These are phyloP conservation scores for Polydrusus cervinus DNA, from an alignment of 2,888 invertebrate genomes.

Conservation along the genomic window DNA sequence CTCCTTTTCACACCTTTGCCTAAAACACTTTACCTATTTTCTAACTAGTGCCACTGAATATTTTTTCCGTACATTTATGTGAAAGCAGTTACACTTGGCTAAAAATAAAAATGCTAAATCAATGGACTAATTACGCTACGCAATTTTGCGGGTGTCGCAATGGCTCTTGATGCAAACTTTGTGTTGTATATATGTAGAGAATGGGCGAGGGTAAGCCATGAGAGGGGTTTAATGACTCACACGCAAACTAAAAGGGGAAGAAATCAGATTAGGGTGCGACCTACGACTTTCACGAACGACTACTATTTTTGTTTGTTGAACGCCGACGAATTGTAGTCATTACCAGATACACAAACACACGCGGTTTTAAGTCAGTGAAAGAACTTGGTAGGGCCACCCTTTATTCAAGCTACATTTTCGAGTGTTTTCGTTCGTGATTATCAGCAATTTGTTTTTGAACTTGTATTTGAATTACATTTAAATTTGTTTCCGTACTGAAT, in stretches of 20 bases:
- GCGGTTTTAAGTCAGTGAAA: slow-evolving; percentile 62
- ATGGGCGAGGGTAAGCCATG: slow-evolving; percentile 53
- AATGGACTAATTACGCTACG: slow-evolving; percentile 66
- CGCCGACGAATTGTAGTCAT: slow-evolving; percentile 65
- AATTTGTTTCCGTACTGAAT: slow-evolving; percentile 34
- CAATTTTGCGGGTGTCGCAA: slow-evolving; percentile 71
- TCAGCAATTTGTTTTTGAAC: slow-evolving; percentile 39
- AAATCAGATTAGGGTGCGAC: slow-evolving; percentile 71
- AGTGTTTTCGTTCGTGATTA: slow-evolving; percentile 40
- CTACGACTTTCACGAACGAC: slow-evolving; percentile 55
- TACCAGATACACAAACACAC: slow-evolving; percentile 66
- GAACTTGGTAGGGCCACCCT: slow-evolving; percentile 52
- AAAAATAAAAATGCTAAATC: slow-evolving; percentile 29
- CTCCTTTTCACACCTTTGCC: too few relatives aligned
- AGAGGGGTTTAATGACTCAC: slow-evolving; percentile 71
- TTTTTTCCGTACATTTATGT: too few relatives aligned
- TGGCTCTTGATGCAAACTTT: slow-evolving; percentile 68
- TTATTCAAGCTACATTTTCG: slow-evolving; percentile 35
- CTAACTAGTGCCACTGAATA: too few relatives aligned
- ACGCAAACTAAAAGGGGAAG: slow-evolving; percentile 71
- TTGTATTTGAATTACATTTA: slow-evolving; percentile 44
- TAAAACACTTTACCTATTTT: too few relatives aligned
- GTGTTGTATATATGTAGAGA: slow-evolving; percentile 64
- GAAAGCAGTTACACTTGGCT: too few relatives aligned
- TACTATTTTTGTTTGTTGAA: slow-evolving; percentile 58